Evolutionary conservation across 1,140 invertebrate species (phyloP).

Genomic region (Heliconius nattereri): DNA sequence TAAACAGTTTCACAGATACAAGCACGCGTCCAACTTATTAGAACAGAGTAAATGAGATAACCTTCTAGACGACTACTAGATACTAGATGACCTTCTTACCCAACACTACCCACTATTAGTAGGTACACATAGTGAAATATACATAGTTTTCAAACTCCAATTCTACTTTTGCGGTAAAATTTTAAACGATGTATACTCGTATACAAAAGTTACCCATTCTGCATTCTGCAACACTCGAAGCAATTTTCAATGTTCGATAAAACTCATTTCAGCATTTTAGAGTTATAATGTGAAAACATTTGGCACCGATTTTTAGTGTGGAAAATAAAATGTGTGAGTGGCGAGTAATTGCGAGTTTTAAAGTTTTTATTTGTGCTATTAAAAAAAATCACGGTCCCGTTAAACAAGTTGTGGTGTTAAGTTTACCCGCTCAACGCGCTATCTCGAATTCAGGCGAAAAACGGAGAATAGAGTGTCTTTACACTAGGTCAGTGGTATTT

Average conservation of each 20-base stretch:
- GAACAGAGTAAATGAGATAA: not conserved
- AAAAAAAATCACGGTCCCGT: no score
- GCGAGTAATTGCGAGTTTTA: no score
- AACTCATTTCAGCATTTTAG: not conserved
- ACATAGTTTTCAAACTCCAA: constrained; percentile 6
- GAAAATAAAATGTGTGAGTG: not conserved
- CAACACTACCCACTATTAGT: not conserved
- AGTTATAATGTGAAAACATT: constrained; percentile 2
- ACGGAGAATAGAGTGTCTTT: not conserved
- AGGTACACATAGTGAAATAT: not conserved
- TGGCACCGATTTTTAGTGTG: not conserved
- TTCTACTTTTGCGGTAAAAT: not conserved
- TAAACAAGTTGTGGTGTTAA: no score
- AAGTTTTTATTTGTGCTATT: no score
- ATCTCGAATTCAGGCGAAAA: not conserved
- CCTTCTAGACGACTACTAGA: no score
- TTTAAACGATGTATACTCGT: not conserved
- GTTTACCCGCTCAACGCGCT: no score
- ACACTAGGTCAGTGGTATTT: not conserved
- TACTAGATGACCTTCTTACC: not conserved
- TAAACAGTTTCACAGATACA: no score
- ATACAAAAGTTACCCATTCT: not conserved
- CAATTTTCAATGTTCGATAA: not conserved
- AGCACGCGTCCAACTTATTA: not conserved
- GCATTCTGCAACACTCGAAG: not conserved